A percentile compares a stretch with the other conserved stretches of the same genome.
Evolutionary conservation across 1,140 invertebrate species (phyloP).

Genomic region (Nebria ingens): DNA sequence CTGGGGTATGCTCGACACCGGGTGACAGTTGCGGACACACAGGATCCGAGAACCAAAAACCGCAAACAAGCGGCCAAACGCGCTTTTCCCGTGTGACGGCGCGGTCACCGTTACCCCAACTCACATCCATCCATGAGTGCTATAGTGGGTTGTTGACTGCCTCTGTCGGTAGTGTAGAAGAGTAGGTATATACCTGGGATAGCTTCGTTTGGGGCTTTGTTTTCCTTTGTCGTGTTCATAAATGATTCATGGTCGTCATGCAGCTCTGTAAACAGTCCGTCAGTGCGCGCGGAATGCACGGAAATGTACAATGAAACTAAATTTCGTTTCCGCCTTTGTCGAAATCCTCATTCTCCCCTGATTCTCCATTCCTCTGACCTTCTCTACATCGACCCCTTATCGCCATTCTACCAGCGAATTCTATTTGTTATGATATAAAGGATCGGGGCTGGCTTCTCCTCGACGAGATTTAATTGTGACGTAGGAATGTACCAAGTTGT

Average conservation of each 20-base stretch:
- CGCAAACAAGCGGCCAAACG: background rate
- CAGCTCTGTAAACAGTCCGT: conserved; percentile 7
- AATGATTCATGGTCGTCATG: conserved; percentile 7
- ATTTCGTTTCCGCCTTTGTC: conserved; percentile 6
- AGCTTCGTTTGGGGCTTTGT: background rate
- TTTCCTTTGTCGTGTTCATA: conserved; percentile 9
- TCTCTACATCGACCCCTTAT: too few species aligned
- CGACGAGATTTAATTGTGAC: conserved; percentile 1
- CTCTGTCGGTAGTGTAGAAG: too few species aligned
- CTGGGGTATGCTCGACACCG: too few species aligned
- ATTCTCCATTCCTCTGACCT: too few species aligned
- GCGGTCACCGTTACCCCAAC: too few species aligned
- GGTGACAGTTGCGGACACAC: background rate
- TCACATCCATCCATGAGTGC: too few species aligned
- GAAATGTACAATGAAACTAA: conserved; percentile 8
- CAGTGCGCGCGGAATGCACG: conserved; percentile 7
- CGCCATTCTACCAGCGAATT: background rate
- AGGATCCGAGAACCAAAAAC: too few species aligned
- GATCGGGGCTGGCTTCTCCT: background rate
- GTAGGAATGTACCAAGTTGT: background rate
- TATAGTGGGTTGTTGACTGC: too few species aligned
- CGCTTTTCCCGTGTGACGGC: too few species aligned
- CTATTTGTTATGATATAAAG: conserved; percentile 8
- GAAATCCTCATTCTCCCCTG: too few species aligned
- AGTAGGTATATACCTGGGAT: too few species aligned